Base-by-base conservation (phyloP, 2,888 invertebrate genomes). In the Fissipunctia ypsillon region DNA sequence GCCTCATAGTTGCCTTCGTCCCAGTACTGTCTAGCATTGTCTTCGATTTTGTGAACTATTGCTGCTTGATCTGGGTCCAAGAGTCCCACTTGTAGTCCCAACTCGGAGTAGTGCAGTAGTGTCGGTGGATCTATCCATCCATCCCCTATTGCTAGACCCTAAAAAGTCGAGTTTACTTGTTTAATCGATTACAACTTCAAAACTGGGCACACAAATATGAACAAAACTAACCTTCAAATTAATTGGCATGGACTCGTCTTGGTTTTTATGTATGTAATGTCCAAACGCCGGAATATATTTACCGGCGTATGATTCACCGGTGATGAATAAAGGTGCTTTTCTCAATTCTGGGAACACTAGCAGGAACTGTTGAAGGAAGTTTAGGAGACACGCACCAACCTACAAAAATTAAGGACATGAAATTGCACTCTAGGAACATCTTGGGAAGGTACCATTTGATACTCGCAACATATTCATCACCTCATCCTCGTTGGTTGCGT, bases 301-400 rank as follows among this genome's bases (percentile, higher is more conserved):
- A 3, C 97, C 97, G 6, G 95, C 96, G 84, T 96, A 97, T 0
- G 96, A 96, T 91, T 97, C 97, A 25, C 97, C 97, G 3, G 80
- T 93, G 1, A 97, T 59, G 19, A 75, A 80, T 25, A 75, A 95
- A 35, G 96, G 96, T 81, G 95, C 94, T 19, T 38, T 35, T 73
- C 35, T 92, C 31, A 96, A 89, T 64, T 96, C 93, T 1, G 96
- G 94, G 87, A 97, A 97, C 97, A 7, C 31, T 16, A n/a, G 14
- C 28, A 75, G 28, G 19, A 75, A 75, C 43, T 75, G 74, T 28
- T 80, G 74, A 16, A 59, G 25, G 9, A 73, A 52, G 16, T 19
- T 0, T 14, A 73, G 16, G 41, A 73, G 73, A 52, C 68, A 67
- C 5, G 31, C 41, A 96, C 94, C 74, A 43, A 75, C 19, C 74